Evolutionary conservation across 2,888 invertebrate species (phyloP).

Genomic region (Operophtera brumata): DNA sequence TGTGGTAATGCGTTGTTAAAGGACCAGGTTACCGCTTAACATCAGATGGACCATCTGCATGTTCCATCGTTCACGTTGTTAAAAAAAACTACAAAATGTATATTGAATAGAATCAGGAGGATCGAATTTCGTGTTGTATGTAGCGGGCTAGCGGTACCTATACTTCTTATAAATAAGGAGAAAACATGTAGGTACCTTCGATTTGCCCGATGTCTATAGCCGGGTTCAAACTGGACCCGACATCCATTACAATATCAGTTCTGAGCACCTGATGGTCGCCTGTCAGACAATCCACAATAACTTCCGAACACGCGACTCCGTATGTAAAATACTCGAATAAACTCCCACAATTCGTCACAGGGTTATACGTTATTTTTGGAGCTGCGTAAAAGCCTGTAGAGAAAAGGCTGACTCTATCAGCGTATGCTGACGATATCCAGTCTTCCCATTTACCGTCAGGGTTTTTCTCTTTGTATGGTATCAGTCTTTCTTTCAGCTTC

Average conservation of each 20-base stretch:
- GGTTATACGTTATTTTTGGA: slow-evolving; percentile 83
- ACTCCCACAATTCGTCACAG: slow-evolving; percentile 82
- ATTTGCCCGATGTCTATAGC: slow-evolving; percentile 95
- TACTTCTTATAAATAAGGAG: no score
- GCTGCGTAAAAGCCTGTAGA: slow-evolving; percentile 87
- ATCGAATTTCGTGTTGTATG: no score
- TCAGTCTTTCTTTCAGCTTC: slow-evolving; percentile 82
- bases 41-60: no score
- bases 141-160: no score
- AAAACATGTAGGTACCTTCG: slow-evolving; percentile 65
- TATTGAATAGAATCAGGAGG: no score
- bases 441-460: slow-evolving; percentile 88
- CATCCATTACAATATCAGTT: slow-evolving; percentile 94
- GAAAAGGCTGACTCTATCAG: slow-evolving; percentile 85
- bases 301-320: slow-evolving; percentile 90
- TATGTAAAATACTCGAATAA: slow-evolving; percentile 89
- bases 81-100: no score
- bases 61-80: no score
- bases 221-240: slow-evolving; percentile 93
- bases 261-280: slow-evolving; percentile 91
- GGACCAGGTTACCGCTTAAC: no score
- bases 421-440: slow-evolving; percentile 87
- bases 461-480: slow-evolving; percentile 83
- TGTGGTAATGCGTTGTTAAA: no score
- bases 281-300: slow-evolving; percentile 92